Percentiles rank a stretch among this genome's conserved stretches.
Conservation (phyloP, 92 coral and sea anemone genomes). For the Porites divaricata region DNA sequence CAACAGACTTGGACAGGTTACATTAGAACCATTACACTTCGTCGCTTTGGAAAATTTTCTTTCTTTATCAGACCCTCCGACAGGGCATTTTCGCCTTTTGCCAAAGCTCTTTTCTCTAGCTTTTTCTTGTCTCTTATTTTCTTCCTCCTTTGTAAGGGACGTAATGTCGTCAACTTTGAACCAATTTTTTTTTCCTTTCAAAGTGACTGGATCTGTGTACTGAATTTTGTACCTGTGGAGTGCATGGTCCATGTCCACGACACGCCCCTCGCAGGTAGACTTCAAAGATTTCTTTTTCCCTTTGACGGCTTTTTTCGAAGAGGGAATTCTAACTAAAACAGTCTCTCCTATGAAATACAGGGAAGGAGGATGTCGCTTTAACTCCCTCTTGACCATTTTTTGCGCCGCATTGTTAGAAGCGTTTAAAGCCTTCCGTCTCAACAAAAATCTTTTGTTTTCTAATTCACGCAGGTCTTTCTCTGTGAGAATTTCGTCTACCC, state of each 20-base stretch:
- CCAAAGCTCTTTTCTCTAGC: too few species aligned
- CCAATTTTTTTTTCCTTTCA: constrained; percentile 18
- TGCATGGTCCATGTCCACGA: too few species aligned
- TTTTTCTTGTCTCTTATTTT: constrained; percentile 33
- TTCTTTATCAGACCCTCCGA: too few species aligned
- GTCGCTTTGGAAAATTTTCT: too few species aligned
- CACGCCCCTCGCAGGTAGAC: too few species aligned
- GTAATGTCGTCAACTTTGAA: constrained; percentile 43
- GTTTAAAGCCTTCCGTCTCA: constrained; percentile 1
- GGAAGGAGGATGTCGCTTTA: constrained; percentile 30
- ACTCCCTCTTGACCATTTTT: constrained; percentile 29
- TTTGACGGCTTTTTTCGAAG: constrained; percentile 28
- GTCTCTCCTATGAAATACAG: constrained; percentile 25
- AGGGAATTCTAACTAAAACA: constrained; percentile 20
- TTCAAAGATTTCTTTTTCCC: constrained; percentile 24
- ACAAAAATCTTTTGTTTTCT: too few species aligned
- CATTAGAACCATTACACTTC: too few species aligned
- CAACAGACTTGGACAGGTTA: too few species aligned
- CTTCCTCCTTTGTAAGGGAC: constrained; percentile 38
- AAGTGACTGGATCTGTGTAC: constrained; percentile 15
- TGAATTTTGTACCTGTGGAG: constrained; percentile 14
- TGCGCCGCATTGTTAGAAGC: constrained; percentile 29
- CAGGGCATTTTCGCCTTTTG: too few species aligned
- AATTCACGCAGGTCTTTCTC: too few species aligned
- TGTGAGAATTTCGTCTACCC: too few species aligned